phyloP scores from a whole-genome alignment of 1,140 invertebrate species.

The Protaetia brevitarsis region DNA sequence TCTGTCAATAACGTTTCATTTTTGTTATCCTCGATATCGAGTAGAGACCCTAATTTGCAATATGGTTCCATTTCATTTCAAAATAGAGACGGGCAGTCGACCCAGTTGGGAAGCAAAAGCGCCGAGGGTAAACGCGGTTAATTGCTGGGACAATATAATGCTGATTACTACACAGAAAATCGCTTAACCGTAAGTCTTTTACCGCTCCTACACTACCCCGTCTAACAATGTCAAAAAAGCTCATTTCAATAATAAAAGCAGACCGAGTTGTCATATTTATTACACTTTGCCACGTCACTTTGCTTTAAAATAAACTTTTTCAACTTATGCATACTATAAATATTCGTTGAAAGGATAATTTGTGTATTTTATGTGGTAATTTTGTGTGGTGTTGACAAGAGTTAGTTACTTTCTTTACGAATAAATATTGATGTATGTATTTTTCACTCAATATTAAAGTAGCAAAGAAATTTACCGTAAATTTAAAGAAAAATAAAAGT shows the following conservation, averaged over 20 bases:
- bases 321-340: neutral
- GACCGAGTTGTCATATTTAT: neutral
- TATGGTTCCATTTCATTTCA: constrained; percentile 2
- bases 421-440: too few relatives aligned
- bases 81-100: constrained; percentile 3
- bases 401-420: too few relatives aligned
- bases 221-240: constrained; percentile 1
- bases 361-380: too few relatives aligned
- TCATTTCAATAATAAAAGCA: constrained; percentile 13
- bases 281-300: neutral
- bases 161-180: constrained; percentile 31
- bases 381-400: too few relatives aligned
- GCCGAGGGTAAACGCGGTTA: constrained; percentile 25
- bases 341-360: too few relatives aligned
- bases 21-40: neutral
- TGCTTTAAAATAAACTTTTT: constrained; percentile 2
- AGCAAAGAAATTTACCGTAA: too few relatives aligned
- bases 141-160: constrained; percentile 31
- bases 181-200: constrained; percentile 31
- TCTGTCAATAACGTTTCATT: constrained; percentile 15
- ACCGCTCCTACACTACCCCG: neutral
- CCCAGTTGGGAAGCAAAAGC: constrained; percentile 19
- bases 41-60: neutral
- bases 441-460: too few relatives aligned
- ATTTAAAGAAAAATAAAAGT: too few relatives aligned